Percentiles rank a stretch among this genome's conserved stretches.
phyloP scores from a whole-genome alignment of 2,797 vertebrate species.

The Meda fulgida region DNA sequence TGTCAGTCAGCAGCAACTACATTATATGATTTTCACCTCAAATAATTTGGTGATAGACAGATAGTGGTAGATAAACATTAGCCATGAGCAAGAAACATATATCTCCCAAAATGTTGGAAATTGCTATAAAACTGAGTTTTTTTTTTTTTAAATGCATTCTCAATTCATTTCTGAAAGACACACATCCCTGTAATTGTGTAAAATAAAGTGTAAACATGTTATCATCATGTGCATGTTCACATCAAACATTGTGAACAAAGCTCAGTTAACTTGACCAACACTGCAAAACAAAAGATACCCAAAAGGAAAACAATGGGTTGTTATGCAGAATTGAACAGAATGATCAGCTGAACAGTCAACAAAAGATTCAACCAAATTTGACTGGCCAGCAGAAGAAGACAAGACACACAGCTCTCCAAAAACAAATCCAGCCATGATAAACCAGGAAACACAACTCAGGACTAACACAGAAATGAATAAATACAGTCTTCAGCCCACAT shows the following conservation, averaged over 20 bases:
- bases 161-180: neutral
- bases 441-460: conserved; percentile 1
- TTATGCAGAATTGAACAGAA: neutral
- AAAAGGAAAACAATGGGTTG: neutral
- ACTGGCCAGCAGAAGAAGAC: conserved; percentile 13
- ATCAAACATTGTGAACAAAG: neutral
- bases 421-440: neutral
- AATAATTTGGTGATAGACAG: neutral
- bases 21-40: neutral
- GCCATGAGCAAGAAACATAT: neutral
- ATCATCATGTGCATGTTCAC: neutral
- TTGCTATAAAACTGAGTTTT: neutral
- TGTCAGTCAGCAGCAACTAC: neutral
- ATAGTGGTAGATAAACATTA: neutral
- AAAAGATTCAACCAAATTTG: neutral
- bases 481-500: neutral
- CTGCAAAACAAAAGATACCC: conserved; percentile 12
- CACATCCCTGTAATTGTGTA: neutral
- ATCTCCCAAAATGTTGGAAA: neutral
- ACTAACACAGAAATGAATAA: conserved; percentile 2
- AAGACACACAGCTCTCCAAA: neutral
- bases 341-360: neutral
- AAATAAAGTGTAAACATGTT: neutral
- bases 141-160: no score
- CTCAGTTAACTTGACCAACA: neutral